These are phyloP conservation scores for Pseudachorutes palmiensis DNA, from an alignment of 1,140 invertebrate species.

Conservation along the genomic window DNA sequence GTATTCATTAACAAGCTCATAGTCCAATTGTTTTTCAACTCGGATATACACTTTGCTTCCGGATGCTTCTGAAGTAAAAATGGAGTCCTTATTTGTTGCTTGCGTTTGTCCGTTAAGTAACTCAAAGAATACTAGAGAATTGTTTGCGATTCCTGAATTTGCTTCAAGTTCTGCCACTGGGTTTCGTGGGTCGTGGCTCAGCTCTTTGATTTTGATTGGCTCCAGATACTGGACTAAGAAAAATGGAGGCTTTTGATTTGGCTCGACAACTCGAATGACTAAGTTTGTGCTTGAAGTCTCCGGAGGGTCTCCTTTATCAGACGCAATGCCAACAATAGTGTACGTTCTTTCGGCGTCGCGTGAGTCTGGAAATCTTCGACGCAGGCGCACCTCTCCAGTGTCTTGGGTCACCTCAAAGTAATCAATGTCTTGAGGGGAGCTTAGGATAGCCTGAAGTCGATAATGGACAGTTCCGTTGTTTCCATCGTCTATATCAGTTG, in stretches of 20 bases:
- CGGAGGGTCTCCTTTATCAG: conserved; percentile 59
- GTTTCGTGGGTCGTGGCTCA: conserved; percentile 57
- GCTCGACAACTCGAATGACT: conserved; percentile 73
- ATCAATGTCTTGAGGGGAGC: conserved; percentile 47
- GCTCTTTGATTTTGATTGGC: conserved; percentile 61
- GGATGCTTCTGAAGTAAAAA: conserved; percentile 58
- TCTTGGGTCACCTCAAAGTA: conserved; percentile 69
- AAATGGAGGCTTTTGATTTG: conserved; percentile 73
- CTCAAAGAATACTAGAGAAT: conserved; percentile 63
- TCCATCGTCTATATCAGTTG: conserved; percentile 78
- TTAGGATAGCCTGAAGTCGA: conserved; percentile 50
- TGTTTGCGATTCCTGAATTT: conserved; percentile 53
- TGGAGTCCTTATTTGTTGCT: conserved; percentile 70
- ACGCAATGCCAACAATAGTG: conserved; percentile 61
- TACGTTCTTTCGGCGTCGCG: conserved; percentile 56
- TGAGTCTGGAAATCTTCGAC: conserved; percentile 53
- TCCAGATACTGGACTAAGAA: conserved; percentile 52
- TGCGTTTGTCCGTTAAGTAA: conserved; percentile 69
- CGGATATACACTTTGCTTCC: conserved; percentile 62
- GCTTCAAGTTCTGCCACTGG: conserved; percentile 61
- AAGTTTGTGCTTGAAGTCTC: conserved; percentile 60
- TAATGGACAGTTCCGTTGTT: conserved; percentile 67
- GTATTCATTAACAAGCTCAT: conserved; percentile 71
- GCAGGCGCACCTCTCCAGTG: conserved; percentile 68
- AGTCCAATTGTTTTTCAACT: conserved; percentile 64